A percentile compares a stretch with the other conserved stretches of the same genome.
Evolutionary conservation across 1,140 invertebrate genomes (phyloP).

Genomic region (Drosophila nikananu): DNA sequence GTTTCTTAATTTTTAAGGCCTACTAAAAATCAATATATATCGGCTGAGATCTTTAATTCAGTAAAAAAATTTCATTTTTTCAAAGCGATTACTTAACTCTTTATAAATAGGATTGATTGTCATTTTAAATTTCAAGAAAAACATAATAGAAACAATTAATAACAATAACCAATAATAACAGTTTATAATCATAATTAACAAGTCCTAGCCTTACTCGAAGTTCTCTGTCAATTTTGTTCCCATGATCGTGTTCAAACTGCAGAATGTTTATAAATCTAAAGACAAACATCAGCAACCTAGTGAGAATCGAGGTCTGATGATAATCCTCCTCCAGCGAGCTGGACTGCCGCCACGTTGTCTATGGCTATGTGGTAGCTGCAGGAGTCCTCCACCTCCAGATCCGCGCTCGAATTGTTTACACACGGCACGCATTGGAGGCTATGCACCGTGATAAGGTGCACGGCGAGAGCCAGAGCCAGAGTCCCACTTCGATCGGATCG

Average conservation of each 20-base stretch:
- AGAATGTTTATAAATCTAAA: constrained; percentile 64
- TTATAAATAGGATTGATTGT: neutral
- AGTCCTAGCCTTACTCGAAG: neutral
- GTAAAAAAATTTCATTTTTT: too few species aligned
- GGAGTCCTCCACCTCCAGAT: constrained; percentile 24
- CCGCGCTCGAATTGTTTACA: constrained; percentile 39
- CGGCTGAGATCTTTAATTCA: neutral
- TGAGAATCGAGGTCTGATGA: constrained; percentile 48
- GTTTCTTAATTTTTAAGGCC: neutral
- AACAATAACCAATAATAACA: too few species aligned
- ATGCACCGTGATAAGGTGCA: constrained; percentile 57
- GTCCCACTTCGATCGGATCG: constrained; percentile 49
- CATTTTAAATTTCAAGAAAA: neutral
- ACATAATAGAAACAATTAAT: neutral
- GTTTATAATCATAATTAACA: too few species aligned
- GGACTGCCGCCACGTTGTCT: constrained; percentile 70
- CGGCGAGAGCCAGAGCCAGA: constrained; percentile 15
- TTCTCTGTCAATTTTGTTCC: neutral
- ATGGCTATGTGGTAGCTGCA: constrained; percentile 40
- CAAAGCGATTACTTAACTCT: neutral
- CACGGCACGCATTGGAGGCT: constrained; percentile 47
- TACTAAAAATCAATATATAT: neutral
- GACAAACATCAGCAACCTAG: constrained; percentile 54
- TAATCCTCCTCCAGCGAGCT: constrained; percentile 52
- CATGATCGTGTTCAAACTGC: neutral